phyloP scores from a whole-genome alignment of 1,140 invertebrate species.

The Lepidotrigona ventralis region DNA sequence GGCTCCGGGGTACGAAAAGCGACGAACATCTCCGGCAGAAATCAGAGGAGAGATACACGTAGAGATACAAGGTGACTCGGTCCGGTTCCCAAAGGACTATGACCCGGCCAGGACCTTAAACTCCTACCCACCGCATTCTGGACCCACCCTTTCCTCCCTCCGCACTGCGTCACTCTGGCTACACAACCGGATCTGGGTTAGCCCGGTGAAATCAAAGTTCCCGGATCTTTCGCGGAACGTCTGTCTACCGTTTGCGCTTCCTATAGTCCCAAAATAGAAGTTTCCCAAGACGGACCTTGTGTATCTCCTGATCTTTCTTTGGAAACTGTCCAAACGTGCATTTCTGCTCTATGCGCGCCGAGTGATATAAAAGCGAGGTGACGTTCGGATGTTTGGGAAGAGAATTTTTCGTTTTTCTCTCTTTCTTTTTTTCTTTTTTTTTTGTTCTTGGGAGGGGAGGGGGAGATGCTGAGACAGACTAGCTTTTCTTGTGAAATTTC shows the following conservation, averaged over 20 bases:
- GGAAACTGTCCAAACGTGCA: neutral
- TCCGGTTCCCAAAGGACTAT: neutral
- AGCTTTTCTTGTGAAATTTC: neutral
- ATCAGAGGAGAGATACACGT: neutral
- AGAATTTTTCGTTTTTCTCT: neutral
- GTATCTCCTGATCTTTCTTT: neutral
- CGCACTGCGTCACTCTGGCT: conserved; percentile 27
- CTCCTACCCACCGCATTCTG: conserved; percentile 11
- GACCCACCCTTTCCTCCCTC: neutral
- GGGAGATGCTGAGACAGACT: no score
- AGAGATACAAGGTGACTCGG: no score
- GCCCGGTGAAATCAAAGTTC: conserved; percentile 8
- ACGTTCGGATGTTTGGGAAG: neutral
- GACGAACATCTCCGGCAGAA: neutral
- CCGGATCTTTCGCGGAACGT: neutral
- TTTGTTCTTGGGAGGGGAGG: no score
- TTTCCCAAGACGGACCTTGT: neutral
- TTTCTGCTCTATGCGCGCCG: neutral
- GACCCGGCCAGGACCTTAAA: conserved; percentile 1
- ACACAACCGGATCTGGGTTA: conserved; percentile 17
- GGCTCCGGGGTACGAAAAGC: neutral
- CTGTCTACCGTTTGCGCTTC: neutral
- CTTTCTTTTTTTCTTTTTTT: no score
- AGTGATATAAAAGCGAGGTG: neutral
- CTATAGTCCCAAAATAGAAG: neutral